Conservation (phyloP, 2,888 invertebrate species). For the Acronicta psi region DNA sequence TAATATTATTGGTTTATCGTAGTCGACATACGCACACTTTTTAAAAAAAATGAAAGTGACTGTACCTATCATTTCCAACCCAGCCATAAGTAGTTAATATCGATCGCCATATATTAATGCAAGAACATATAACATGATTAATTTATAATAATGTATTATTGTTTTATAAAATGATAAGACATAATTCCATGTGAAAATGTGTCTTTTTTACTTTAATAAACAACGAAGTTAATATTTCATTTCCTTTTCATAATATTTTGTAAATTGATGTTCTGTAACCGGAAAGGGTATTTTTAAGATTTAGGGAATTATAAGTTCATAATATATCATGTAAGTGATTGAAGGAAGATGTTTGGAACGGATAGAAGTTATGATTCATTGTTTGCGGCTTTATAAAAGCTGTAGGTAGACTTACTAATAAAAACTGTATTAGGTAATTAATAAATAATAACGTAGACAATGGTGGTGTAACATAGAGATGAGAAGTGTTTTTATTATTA, state of each 20-base stretch:
- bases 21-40: conserved; percentile 21
- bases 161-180: conserved; percentile 11
- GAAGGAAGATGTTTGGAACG: conserved; percentile 16
- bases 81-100: conserved; percentile 10
- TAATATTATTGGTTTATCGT: too few species aligned
- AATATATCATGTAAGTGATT: conserved; percentile 5
- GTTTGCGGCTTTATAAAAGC: conserved; percentile 46
- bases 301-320: conserved; percentile 22
- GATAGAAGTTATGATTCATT: conserved; percentile 28
- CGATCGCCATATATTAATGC: conserved; percentile 24
- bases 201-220: conserved; percentile 7
- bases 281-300: conserved; percentile 56
- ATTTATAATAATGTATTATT: conserved; percentile 10
- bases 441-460: too few species aligned
- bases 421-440: conserved; percentile 29
- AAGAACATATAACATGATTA: conserved; percentile 25
- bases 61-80: conserved; percentile 18
- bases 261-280: conserved; percentile 33
- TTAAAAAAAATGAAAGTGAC: conserved; percentile 49
- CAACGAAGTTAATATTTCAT: conserved; percentile 42
- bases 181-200: conserved; percentile 34
- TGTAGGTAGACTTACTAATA: conserved; percentile 31
- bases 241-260: conserved; percentile 15
- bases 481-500: too few species aligned
- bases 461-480: too few species aligned